These are phyloP conservation scores for Rotaria socialis DNA, from an alignment of 2,888 invertebrate species.

Conservation along the genomic window DNA sequence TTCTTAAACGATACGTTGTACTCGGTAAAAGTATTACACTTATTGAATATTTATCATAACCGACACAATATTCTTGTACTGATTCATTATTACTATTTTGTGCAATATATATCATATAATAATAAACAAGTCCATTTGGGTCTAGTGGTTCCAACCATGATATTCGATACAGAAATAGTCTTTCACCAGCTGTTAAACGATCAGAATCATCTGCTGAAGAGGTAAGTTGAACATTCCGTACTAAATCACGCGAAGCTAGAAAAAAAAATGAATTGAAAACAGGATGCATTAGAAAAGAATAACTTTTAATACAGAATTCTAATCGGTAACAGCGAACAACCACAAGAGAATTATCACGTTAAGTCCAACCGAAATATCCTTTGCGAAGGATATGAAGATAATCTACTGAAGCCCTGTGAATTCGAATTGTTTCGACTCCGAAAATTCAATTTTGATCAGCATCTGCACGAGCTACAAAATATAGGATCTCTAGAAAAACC, in stretches of 20 bases:
- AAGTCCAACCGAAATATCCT: too few species aligned
- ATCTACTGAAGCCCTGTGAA: too few species aligned
- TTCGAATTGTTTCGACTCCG: too few species aligned
- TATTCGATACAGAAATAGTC: neutral
- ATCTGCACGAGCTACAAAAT: too few species aligned
- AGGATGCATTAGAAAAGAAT: neutral
- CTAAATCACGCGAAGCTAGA: conserved; percentile 5
- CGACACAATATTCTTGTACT: conserved; percentile 4
- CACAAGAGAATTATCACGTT: too few species aligned
- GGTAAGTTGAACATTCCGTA: neutral
- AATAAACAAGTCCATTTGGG: conserved; percentile 27
- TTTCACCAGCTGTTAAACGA: neutral
- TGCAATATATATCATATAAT: neutral
- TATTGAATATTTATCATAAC: neutral
- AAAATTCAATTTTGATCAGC: too few species aligned
- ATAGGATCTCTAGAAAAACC: too few species aligned
- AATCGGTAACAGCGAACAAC: too few species aligned
- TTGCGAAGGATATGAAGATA: too few species aligned
- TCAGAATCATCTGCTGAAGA: neutral
- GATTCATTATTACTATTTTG: neutral
- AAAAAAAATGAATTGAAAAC: neutral
- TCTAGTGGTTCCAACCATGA: neutral
- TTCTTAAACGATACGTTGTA: neutral
- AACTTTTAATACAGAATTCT: too few species aligned
- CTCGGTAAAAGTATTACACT: neutral